These are phyloP conservation scores for Prunella fulvescens DNA, from an alignment of 2,113 vertebrate genomes.

Conservation along the genomic window DNA sequence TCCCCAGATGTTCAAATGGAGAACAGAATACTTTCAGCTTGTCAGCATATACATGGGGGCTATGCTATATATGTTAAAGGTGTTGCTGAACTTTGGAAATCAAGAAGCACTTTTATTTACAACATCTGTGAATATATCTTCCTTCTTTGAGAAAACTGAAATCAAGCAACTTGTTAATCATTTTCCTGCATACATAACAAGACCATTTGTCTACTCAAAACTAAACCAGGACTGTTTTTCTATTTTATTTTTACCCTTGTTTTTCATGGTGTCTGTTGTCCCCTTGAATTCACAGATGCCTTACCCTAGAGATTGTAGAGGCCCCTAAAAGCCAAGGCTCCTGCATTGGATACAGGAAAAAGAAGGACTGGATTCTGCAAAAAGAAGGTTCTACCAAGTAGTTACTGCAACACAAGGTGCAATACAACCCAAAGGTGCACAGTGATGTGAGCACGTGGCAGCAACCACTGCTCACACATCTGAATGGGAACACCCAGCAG, in stretches of 20 bases:
- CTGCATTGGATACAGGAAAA: neutral
- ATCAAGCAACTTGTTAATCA: neutral
- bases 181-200: neutral
- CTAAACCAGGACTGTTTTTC: neutral
- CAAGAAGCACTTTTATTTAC: neutral
- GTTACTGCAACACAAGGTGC: neutral
- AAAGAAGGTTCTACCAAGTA: neutral
- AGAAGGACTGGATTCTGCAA: neutral
- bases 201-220: neutral
- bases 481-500: neutral
- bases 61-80: constrained; percentile 27
- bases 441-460: fast-evolving
- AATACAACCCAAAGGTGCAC: neutral
- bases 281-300: neutral
- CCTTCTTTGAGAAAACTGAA: neutral
- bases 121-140: neutral
- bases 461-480: fast-evolving
- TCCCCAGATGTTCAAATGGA: constrained; percentile 70
- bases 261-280: neutral
- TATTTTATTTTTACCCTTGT: neutral
- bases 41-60: constrained; percentile 60
- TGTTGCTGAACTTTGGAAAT: constrained; percentile 10
- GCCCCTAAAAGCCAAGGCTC: neutral
- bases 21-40: constrained; percentile 61
- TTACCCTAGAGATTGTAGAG: neutral